phyloP scores from a whole-genome alignment of 1,140 invertebrate species.

The Acromyrmex heyeri region DNA sequence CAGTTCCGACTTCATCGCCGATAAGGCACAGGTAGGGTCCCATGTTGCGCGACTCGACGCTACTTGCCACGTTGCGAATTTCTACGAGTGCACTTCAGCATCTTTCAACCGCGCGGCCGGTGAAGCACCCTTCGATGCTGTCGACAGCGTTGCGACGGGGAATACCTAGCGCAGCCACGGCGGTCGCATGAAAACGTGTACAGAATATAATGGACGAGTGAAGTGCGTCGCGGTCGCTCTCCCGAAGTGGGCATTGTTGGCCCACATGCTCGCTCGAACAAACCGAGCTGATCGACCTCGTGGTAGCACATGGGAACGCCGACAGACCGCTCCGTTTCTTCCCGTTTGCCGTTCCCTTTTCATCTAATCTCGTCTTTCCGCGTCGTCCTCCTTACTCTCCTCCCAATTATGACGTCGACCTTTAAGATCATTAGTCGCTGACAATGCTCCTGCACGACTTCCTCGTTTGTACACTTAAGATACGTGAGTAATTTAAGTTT shows the following conservation, averaged over 20 bases:
- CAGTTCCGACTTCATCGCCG: slow-evolving; percentile 67
- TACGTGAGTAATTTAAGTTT: slow-evolving; percentile 35
- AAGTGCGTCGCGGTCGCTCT: slow-evolving; percentile 82
- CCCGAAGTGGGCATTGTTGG: slow-evolving; percentile 84
- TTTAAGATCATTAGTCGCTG: slow-evolving; percentile 40
- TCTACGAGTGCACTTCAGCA: slow-evolving; percentile 77
- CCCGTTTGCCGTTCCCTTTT: slow-evolving; percentile 62
- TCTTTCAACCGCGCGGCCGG: slow-evolving; percentile 75
- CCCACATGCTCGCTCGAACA: slow-evolving; percentile 84
- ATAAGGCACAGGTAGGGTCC: slow-evolving; percentile 71
- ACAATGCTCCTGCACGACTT: slow-evolving; percentile 39
- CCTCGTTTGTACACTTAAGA: slow-evolving; percentile 23
- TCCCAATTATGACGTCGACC: slow-evolving; percentile 28
- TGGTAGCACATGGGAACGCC: slow-evolving; percentile 79
- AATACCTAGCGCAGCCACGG: slow-evolving; percentile 63
- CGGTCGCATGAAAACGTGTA: slow-evolving; percentile 77
- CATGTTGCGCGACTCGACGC: slow-evolving; percentile 72
- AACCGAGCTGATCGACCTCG: slow-evolving; percentile 82
- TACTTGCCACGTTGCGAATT: slow-evolving; percentile 79
- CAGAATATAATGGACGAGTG: slow-evolving; percentile 82
- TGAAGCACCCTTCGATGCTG: slow-evolving; percentile 79
- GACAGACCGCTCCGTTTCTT: slow-evolving; percentile 56
- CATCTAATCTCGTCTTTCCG: slow-evolving; percentile 63
- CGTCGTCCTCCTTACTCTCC: slow-evolving; percentile 15
- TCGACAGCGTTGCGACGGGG: slow-evolving; percentile 70